Conservation (phyloP, 2,113 vertebrate species). For the Carollia perspicillata region DNA sequence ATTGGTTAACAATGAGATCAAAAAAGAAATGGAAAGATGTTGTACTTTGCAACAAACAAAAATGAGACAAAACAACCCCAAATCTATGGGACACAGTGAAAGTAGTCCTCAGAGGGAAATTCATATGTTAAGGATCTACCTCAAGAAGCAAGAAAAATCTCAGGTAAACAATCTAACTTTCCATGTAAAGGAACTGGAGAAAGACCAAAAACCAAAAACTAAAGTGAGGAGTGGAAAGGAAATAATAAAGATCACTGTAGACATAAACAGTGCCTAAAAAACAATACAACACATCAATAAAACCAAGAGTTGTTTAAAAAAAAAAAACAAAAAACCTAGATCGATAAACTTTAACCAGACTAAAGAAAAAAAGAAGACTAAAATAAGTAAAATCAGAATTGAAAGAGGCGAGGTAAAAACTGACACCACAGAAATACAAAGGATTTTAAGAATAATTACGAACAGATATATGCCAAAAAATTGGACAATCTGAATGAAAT, state of each 20-base stretch:
- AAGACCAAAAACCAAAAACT: background rate
- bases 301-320: background rate
- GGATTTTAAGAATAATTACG: background rate
- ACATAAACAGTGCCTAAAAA: background rate
- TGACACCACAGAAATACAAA: background rate
- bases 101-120: background rate
- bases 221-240: background rate
- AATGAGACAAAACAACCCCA: background rate
- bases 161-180: background rate
- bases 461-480: background rate
- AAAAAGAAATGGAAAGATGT: background rate
- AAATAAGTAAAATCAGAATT: background rate
- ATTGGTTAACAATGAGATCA: background rate
- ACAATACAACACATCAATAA: background rate
- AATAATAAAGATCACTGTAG: background rate
- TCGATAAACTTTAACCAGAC: background rate
- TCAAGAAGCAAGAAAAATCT: background rate
- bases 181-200: background rate
- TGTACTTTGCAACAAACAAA: background rate
- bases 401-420: background rate
- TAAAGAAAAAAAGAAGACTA: background rate
- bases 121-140: background rate
- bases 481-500: background rate
- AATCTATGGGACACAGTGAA: background rate
- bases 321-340: background rate